phyloP scores from a whole-genome alignment of 1,140 invertebrate species.

The Drosophila lacertosa region DNA sequence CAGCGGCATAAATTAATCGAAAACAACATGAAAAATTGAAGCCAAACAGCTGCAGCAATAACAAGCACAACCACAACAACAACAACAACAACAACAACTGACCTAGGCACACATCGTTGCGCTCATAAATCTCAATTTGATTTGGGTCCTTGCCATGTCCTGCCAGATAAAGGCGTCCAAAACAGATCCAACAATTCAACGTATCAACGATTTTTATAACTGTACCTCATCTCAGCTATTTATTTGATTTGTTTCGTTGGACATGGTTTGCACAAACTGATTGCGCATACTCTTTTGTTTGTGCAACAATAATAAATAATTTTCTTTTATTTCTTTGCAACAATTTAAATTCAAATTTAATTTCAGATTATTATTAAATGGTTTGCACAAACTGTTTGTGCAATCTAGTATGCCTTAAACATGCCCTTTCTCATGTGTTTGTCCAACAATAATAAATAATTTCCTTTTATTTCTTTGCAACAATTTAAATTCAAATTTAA shows the following conservation, averaged over 20 bases:
- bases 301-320: too few relatives aligned
- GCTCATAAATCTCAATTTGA: slow-evolving; percentile 82
- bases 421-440: too few relatives aligned
- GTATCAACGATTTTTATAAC: slow-evolving; percentile 46
- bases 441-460: too few relatives aligned
- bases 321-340: too few relatives aligned
- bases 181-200: slow-evolving; percentile 17
- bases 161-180: slow-evolving; percentile 13
- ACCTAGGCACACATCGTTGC: slow-evolving; percentile 79
- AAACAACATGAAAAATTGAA: slow-evolving; percentile 69
- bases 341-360: too few relatives aligned
- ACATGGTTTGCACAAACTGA: too few relatives aligned
- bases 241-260: slow-evolving; percentile 64
- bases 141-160: slow-evolving; percentile 56
- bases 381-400: too few relatives aligned
- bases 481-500: too few relatives aligned
- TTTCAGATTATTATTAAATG: too few relatives aligned
- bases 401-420: too few relatives aligned
- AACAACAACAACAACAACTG: slow-evolving; percentile 39
- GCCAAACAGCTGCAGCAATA: slow-evolving; percentile 49
- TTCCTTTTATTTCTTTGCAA: too few relatives aligned
- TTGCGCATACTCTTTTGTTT: neutral
- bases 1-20: slow-evolving; percentile 44
- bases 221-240: slow-evolving; percentile 50
- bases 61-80: slow-evolving; percentile 46